phyloP scores from a whole-genome alignment of 2,888 invertebrate species.

The Plusia festucae region DNA sequence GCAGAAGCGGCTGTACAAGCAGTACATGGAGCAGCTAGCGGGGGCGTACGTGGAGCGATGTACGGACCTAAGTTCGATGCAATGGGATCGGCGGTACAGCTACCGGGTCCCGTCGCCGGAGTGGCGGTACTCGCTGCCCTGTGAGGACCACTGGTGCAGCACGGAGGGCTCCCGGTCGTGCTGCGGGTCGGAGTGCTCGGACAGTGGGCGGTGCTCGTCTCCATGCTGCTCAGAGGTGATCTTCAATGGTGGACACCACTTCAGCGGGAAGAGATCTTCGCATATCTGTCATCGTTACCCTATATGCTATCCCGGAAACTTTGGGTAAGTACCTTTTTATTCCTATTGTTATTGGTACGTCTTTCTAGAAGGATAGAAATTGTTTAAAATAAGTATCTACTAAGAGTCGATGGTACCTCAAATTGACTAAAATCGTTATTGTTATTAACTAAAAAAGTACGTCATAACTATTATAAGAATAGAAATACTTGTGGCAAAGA shows the following conservation, averaged over 20 bases:
- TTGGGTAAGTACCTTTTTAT: constrained; percentile 75
- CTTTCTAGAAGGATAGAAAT: too few species aligned
- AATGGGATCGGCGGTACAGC: constrained; percentile 74
- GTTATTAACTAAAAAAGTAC: too few species aligned
- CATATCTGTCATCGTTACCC: constrained; percentile 76
- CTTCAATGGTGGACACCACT: constrained; percentile 87
- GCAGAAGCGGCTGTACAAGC: constrained; percentile 86
- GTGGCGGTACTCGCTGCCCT: constrained; percentile 77
- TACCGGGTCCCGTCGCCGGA: constrained; percentile 74
- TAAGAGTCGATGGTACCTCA: too few species aligned
- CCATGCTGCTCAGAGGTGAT: constrained; percentile 88
- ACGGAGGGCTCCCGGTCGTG: constrained; percentile 75
- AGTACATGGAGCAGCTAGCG: constrained; percentile 85
- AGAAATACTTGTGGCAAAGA: too few species aligned
- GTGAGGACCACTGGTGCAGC: constrained; percentile 78
- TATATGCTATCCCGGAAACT: constrained; percentile 84
- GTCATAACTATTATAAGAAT: too few species aligned
- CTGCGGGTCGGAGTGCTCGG: constrained; percentile 78
- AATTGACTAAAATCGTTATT: too few species aligned
- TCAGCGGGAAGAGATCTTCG: constrained; percentile 76
- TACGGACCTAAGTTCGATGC: constrained; percentile 74
- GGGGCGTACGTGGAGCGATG: constrained; percentile 85
- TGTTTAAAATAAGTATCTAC: too few species aligned
- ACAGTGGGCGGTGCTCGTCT: constrained; percentile 84
- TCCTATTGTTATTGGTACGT: too few species aligned